Conservation (phyloP, 2,888 invertebrate species). For the Scaptomyza tumidula region DNA sequence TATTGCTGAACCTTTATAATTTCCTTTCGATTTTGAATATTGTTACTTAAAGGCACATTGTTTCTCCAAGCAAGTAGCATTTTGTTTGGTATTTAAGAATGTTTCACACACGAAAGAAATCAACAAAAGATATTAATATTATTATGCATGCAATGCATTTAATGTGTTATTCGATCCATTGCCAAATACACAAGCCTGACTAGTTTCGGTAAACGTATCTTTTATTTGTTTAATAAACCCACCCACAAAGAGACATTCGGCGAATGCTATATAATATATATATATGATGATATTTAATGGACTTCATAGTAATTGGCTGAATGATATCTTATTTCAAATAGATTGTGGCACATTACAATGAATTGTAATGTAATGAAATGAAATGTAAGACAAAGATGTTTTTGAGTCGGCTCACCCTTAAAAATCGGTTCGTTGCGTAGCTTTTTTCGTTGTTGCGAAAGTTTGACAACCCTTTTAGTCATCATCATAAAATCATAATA, state of each 20-base stretch:
- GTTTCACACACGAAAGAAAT: neutral
- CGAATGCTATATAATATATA: neutral
- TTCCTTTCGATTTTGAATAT: too few species aligned
- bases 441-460: constrained; percentile 7
- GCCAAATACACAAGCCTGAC: constrained; percentile 7
- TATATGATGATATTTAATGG: too few species aligned
- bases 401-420: constrained; percentile 48
- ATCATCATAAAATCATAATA: constrained; percentile 62
- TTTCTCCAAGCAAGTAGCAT: neutral
- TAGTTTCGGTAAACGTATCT: constrained; percentile 8
- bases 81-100: too few species aligned
- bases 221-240: neutral
- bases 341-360: constrained; percentile 21
- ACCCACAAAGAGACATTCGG: constrained; percentile 1
- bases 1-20: too few species aligned
- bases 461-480: constrained; percentile 68
- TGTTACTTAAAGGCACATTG: neutral
- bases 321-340: constrained; percentile 46
- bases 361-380: neutral
- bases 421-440: neutral
- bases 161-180: constrained; percentile 8
- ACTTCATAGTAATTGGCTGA: constrained; percentile 58
- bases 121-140: neutral
- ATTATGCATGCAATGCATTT: neutral
- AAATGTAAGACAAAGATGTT: constrained; percentile 5